Percentiles rank a stretch among this genome's conserved stretches.
phyloP scores from a whole-genome alignment of 37 sponge, comb jelly and placozoan genomes.

The Cliona cf. orientalis region DNA sequence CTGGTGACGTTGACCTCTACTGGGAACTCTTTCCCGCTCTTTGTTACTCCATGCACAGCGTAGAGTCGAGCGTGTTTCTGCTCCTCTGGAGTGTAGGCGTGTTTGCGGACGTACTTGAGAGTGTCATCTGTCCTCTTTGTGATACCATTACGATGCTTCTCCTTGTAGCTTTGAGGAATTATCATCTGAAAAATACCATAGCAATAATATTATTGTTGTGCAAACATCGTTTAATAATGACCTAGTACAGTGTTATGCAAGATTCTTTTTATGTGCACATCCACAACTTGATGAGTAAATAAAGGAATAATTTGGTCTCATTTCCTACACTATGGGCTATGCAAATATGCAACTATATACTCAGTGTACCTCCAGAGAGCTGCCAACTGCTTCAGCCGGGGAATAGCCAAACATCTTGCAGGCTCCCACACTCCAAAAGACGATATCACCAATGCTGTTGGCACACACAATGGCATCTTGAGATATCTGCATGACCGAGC shows the following conservation, averaged over 20 bases:
- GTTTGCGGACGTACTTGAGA: slow-evolving; percentile 63
- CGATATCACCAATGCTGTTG: slow-evolving; percentile 52
- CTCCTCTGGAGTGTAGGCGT: slow-evolving; percentile 59
- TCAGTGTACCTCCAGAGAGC: slow-evolving; percentile 57
- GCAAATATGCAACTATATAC: no score
- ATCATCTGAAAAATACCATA: slow-evolving; percentile 61
- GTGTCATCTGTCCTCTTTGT: slow-evolving; percentile 35
- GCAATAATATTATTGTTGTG: neutral
- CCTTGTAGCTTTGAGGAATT: slow-evolving; percentile 53
- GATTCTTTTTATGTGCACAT: neutral
- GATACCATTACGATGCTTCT: slow-evolving; percentile 64
- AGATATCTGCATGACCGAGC: slow-evolving; percentile 68
- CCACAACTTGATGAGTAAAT: neutral
- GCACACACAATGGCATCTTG: slow-evolving; percentile 74
- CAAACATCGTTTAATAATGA: neutral
- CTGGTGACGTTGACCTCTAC: slow-evolving; percentile 70
- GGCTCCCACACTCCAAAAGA: slow-evolving; percentile 68
- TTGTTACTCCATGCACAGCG: slow-evolving; percentile 53
- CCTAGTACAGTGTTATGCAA: neutral
- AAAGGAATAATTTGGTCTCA: neutral
- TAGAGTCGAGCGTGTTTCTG: slow-evolving; percentile 78
- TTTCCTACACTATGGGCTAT: no score
- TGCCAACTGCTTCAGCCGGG: slow-evolving; percentile 70
- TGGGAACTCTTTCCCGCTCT: slow-evolving; percentile 51
- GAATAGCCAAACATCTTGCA: slow-evolving; percentile 78